Evolutionary conservation across 2,113 vertebrate genomes (phyloP).

Genomic region (Oncorhynchus nerka): DNA sequence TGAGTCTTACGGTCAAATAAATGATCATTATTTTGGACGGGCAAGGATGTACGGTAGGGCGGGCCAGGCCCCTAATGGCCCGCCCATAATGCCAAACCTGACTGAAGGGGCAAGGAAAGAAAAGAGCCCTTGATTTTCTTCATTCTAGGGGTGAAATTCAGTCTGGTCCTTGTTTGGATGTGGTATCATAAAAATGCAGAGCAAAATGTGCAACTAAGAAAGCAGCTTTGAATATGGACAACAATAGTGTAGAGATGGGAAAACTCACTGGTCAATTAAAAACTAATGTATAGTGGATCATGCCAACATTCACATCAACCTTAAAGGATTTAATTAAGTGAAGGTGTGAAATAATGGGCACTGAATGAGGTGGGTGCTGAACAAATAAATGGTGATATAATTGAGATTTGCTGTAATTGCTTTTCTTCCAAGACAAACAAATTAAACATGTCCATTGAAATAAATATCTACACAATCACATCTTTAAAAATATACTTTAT

Average conservation of each 20-base stretch:
- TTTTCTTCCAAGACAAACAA: conserved; percentile 15
- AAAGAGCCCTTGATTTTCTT: background rate
- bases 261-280: background rate
- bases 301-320: background rate
- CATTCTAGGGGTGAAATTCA: background rate
- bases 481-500: conserved; percentile 47
- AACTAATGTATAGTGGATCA: background rate
- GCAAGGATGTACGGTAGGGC: too few relatives aligned
- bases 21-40: too few relatives aligned
- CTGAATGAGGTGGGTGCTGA: background rate
- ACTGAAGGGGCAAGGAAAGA: conserved; percentile 2
- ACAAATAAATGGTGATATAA: conserved; percentile 4
- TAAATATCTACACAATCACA: conserved; percentile 24
- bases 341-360: background rate
- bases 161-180: background rate
- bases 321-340: background rate
- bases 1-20: too few relatives aligned
- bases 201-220: background rate
- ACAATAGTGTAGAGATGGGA: background rate
- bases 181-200: background rate
- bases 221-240: background rate
- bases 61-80: too few relatives aligned
- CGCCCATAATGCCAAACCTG: background rate
- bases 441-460: conserved; percentile 4
- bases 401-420: background rate